Conservation (phyloP, 2,113 vertebrate species). For the Varanus salvator region DNA sequence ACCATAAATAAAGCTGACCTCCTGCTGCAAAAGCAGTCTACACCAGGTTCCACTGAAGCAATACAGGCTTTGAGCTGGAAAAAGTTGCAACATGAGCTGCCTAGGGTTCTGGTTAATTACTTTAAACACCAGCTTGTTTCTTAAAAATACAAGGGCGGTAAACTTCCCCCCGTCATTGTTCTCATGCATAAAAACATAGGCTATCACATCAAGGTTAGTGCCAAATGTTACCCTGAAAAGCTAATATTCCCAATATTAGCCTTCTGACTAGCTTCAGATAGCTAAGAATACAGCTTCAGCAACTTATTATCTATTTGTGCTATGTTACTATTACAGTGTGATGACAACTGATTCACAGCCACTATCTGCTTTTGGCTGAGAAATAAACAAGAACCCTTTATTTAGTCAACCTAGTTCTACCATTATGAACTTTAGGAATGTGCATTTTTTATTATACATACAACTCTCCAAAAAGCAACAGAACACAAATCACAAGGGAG, state of each 20-base stretch:
- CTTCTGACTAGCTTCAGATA: neutral
- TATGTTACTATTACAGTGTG: neutral
- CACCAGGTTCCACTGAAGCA: neutral
- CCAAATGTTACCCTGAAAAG: neutral
- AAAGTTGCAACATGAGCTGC: neutral
- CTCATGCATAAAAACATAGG: neutral
- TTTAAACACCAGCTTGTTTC: neutral
- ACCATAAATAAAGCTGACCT: neutral
- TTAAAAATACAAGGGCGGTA: neutral
- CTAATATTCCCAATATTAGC: neutral
- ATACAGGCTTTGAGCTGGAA: neutral
- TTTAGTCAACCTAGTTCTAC: conserved; percentile 9
- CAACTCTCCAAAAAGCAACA: neutral
- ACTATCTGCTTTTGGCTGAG: neutral
- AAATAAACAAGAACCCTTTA: neutral
- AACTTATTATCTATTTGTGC: neutral
- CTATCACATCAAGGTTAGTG: neutral
- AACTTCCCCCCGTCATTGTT: neutral
- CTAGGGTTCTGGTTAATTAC: neutral
- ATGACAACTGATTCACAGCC: neutral
- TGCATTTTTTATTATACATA: neutral
- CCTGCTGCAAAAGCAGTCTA: neutral
- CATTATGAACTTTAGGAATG: conserved; percentile 7
- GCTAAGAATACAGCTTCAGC: neutral
- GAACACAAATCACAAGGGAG: neutral